A percentile compares a stretch with the other conserved stretches of the same genome.
These are phyloP conservation scores for Zoroaster sp. DNA, from an alignment of 53 echinoderm and acorn worm species.

Conservation along the genomic window DNA sequence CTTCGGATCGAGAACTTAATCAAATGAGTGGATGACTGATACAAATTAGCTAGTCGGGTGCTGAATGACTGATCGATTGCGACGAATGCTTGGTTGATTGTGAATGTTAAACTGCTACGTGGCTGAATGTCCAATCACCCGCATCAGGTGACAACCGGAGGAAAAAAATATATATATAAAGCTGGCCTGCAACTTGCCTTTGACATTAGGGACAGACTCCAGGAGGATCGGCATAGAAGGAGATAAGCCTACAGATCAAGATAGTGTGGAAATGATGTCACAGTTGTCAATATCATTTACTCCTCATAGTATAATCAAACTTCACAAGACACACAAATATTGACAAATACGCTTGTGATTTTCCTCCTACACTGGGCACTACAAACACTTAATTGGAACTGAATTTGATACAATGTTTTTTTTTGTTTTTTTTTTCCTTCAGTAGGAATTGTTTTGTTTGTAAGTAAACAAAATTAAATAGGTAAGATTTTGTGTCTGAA, in stretches of 20 bases:
- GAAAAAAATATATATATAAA: background rate
- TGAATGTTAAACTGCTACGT: background rate
- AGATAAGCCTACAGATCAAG: conserved; percentile 62
- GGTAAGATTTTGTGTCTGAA: too few species aligned
- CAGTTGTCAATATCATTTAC: background rate
- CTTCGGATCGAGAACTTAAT: too few species aligned
- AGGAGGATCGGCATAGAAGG: conserved; percentile 80
- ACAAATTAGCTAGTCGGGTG: background rate
- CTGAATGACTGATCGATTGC: background rate
- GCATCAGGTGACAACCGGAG: background rate
- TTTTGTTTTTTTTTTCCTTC: too few species aligned
- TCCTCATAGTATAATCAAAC: background rate
- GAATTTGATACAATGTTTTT: too few species aligned
- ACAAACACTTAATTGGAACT: too few species aligned
- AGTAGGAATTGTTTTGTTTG: too few species aligned
- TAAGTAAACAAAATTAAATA: too few species aligned
- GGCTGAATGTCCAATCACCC: background rate
- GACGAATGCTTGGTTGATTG: background rate
- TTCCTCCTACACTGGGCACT: too few species aligned
- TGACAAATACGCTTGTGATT: too few species aligned
- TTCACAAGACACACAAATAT: too few species aligned
- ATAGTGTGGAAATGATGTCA: background rate
- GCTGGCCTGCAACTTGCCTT: conserved; percentile 73
- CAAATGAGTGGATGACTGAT: background rate
- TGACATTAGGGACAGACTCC: conserved; percentile 82